Evolutionary conservation across 2,797 vertebrate species (phyloP).

Genomic region (Pteropus rufus): DNA sequence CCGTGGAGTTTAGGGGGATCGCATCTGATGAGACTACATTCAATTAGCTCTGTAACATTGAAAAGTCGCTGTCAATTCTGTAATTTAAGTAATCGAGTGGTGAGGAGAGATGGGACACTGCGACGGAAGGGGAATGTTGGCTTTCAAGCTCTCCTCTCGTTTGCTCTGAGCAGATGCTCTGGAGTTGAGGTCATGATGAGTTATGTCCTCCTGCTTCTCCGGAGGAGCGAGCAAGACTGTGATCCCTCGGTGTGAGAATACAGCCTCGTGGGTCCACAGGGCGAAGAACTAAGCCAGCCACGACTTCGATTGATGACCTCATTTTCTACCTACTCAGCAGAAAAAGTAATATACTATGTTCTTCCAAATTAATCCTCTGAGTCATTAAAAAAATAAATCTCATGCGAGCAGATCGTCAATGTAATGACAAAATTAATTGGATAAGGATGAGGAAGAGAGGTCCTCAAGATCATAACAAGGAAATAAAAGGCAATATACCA

Average conservation of each 20-base stretch:
- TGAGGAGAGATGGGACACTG: background rate
- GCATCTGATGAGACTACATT: background rate
- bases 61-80: conserved; percentile 54
- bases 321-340: conserved; percentile 55
- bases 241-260: background rate
- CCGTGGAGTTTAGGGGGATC: background rate
- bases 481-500: conserved; percentile 3
- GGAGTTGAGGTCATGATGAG: background rate
- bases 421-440: conserved; percentile 68
- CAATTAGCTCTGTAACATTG: conserved; percentile 53
- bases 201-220: background rate
- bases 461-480: conserved; percentile 29
- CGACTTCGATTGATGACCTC: background rate
- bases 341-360: conserved; percentile 47
- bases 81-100: conserved; percentile 50
- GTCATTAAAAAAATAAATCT: conserved; percentile 65
- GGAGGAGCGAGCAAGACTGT: background rate
- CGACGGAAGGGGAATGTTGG: background rate
- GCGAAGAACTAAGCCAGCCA: background rate
- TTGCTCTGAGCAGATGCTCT: rapidly evolving
- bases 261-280: background rate
- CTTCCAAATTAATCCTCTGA: conserved; percentile 67
- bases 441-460: background rate
- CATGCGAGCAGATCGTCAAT: conserved; percentile 39
- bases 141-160: background rate